Evolutionary conservation across 2,797 vertebrate genomes (phyloP).

Genomic region (Manis javanica): DNA sequence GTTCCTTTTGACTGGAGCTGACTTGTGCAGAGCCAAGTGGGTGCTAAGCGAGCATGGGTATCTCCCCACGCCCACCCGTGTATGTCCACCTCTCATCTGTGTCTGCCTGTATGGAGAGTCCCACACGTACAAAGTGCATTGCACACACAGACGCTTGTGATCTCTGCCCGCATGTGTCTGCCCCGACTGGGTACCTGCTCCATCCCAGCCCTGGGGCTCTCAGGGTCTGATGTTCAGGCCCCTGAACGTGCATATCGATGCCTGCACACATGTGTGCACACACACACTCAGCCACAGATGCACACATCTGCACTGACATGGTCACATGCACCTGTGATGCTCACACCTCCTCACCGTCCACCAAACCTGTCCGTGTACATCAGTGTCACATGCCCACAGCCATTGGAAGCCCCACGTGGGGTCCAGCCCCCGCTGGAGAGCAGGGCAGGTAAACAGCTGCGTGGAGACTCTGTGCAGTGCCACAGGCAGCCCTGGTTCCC

Average conservation of each 20-base stretch:
- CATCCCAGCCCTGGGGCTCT: not conserved
- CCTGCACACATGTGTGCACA: too few species aligned
- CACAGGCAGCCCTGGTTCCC: slow-evolving; percentile 45
- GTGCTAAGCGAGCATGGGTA: not conserved
- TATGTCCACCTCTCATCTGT: not conserved
- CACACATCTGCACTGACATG: too few species aligned
- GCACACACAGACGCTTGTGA: accelerated
- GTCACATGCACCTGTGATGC: accelerated
- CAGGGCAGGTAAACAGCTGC: slow-evolving; percentile 37
- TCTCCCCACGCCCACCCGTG: not conserved
- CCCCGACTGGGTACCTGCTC: not conserved
- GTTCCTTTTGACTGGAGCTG: not conserved
- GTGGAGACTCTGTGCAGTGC: not conserved
- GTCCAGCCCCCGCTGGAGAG: not conserved
- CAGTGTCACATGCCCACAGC: not conserved
- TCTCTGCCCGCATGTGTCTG: accelerated
- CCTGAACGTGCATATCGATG: not conserved
- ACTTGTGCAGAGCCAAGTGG: not conserved
- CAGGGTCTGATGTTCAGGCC: not conserved
- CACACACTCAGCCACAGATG: not conserved
- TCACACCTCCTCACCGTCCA: not conserved
- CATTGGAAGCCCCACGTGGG: not conserved
- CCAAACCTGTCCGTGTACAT: not conserved
- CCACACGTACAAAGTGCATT: accelerated
- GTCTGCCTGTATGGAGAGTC: not conserved